A percentile compares a stretch with the other conserved stretches of the same genome.
These are phyloP conservation scores for Bovichtus diacanthus DNA, from an alignment of 2,797 vertebrate genomes.

Conservation along the genomic window DNA sequence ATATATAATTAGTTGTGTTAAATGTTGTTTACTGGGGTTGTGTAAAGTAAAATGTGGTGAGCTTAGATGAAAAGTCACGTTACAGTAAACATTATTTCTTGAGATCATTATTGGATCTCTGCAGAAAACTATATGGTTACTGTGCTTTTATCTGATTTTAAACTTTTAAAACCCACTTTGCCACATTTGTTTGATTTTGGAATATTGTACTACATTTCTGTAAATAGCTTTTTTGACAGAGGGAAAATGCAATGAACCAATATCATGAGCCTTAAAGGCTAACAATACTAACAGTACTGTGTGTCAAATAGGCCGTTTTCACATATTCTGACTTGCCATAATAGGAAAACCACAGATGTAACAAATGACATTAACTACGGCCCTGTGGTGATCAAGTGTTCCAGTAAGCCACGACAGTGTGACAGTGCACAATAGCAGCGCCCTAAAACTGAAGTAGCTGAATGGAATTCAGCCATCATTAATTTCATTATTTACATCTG, in stretches of 20 bases:
- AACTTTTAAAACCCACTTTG: not conserved
- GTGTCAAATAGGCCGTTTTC: not conserved
- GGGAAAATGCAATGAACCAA: not conserved
- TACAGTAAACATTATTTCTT: not conserved
- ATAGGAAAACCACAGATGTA: not conserved
- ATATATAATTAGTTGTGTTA: not conserved
- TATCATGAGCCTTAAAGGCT: not conserved
- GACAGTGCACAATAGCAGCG: not conserved
- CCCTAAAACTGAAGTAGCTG: not conserved
- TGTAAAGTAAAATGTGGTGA: not conserved
- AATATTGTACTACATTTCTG: not conserved
- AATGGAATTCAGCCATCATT: constrained; percentile 4
- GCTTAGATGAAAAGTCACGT: not conserved
- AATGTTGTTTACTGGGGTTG: not conserved
- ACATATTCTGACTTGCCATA: not conserved
- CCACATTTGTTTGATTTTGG: not conserved
- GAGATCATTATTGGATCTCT: not conserved
- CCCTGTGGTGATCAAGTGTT: not conserved
- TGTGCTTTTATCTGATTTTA: not conserved
- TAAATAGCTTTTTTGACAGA: not conserved
- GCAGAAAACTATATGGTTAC: not conserved
- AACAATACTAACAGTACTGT: not conserved
- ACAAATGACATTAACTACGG: not conserved
- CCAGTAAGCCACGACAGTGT: not conserved
- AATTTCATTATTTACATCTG: not conserved